Base-by-base conservation (phyloP, 1,140 invertebrate genomes). In the Cherax destructor region DNA sequence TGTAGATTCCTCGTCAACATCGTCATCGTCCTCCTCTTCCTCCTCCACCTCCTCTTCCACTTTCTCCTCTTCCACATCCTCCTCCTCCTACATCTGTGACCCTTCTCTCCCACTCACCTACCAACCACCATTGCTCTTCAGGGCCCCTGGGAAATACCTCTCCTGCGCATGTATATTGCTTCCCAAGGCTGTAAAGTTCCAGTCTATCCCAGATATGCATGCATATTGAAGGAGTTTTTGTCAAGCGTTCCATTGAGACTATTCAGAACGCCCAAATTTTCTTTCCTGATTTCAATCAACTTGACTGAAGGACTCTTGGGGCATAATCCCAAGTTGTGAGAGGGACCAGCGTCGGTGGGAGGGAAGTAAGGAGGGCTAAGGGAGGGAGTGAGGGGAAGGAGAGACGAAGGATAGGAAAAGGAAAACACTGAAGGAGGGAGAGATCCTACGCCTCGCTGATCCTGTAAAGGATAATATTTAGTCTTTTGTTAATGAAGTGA, bases 81-180 rank as follows among this genome's bases (percentile, higher is more conserved):
- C 65, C 65, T 18, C 11, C 65, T 69, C 65, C 18, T 18, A 11
- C 65, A 6, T 18, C 65, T 18, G 13, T 18, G 13, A 1, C 56
- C 56, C 56, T 16, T 10, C 56, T 59, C 56, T 16, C 16, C 16
- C 16, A 16, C 56, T 59, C 56, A 59, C 56, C 56, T 18, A 69
- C 65, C 65, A 69, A 5, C 65, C 21, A 11, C 65, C 13, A 69
- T 69, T 69, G 13, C 65, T 69, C 65, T 69, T 69, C 65, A 69
- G 65, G 21, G 9, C 80, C 80, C 56, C 4, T 24, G 80, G 80
- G 80, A 83, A 83, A 83, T 83, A 83, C 80, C 80, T 83, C 80
- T 61, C 80, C 61, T 83, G 61, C 80, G n/a, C 80, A 83, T 83
- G 50, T 83, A 83, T 83, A 83, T 83, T 83, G 80, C 80, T 83